phyloP scores from a whole-genome alignment of 1,140 invertebrate species.

The Caenorhabditis inopinata region DNA sequence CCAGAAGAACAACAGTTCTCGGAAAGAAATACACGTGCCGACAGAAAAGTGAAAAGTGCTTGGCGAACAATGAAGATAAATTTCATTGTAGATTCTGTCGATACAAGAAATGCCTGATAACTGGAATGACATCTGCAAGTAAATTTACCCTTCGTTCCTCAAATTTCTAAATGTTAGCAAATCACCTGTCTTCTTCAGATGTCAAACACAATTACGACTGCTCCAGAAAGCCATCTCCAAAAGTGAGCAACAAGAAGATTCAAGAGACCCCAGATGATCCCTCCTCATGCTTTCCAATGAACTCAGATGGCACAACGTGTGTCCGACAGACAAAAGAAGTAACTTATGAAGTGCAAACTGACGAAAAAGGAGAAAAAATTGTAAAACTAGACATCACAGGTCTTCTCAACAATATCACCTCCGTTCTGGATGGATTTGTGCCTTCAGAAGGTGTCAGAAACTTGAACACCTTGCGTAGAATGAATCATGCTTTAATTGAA shows the following conservation, averaged over 20 bases:
- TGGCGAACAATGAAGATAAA: not conserved
- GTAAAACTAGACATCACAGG: not conserved
- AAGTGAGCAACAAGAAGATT: not conserved
- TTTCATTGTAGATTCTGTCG: conserved; percentile 7
- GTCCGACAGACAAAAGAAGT: conserved; percentile 1
- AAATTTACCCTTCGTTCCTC: not conserved
- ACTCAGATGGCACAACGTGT: not conserved
- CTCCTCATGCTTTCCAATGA: not conserved
- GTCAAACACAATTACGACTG: not conserved
- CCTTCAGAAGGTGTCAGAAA: not conserved
- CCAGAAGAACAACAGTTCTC: not conserved
- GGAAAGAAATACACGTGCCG: conserved; percentile 8
- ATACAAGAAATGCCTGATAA: not conserved
- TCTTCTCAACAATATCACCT: conserved; percentile 10
- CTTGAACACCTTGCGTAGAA: not conserved
- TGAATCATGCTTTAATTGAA: conserved; percentile 16
- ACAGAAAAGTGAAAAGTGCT: not conserved
- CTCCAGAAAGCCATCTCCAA: not conserved
- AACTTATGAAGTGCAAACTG: conserved; percentile 12
- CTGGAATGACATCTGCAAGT: conserved; percentile 21
- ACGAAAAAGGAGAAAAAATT: conserved; percentile 6
- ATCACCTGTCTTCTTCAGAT: not conserved
- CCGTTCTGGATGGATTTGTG: not conserved
- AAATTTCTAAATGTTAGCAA: too few relatives aligned
- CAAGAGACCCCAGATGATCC: not conserved